Percentiles rank a stretch among this genome's conserved stretches.
Evolutionary conservation across 1,140 invertebrate genomes (phyloP).

Genomic region (Varroa destructor): DNA sequence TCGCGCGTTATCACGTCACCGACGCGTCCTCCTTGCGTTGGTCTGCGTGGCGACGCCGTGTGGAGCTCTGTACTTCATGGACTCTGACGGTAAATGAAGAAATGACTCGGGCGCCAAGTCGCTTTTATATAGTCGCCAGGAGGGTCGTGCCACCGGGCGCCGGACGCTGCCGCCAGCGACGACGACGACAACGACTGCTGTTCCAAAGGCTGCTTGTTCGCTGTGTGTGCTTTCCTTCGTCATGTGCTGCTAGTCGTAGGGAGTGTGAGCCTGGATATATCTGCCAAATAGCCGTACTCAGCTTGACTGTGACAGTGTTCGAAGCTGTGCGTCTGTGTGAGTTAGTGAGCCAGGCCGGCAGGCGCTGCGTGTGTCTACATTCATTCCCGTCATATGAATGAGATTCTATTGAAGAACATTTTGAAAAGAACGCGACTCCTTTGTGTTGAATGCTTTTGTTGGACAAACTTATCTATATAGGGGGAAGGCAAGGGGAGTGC

Average conservation of each 20-base stretch:
- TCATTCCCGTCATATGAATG: conserved; percentile 29
- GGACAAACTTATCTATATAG: conserved; percentile 28
- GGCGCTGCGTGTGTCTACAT: conserved; percentile 8
- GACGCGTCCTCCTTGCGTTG: too few relatives aligned
- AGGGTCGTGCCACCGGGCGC: neutral
- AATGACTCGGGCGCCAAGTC: conserved; percentile 25
- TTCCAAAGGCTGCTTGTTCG: conserved; percentile 18
- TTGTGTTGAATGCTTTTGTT: conserved; percentile 29
- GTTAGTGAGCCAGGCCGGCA: too few relatives aligned
- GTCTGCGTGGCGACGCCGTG: neutral
- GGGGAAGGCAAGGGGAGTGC: neutral
- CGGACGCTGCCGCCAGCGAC: too few relatives aligned
- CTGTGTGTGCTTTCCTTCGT: too few relatives aligned
- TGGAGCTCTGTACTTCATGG: conserved; percentile 18
- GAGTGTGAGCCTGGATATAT: too few relatives aligned
- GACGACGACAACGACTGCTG: conserved; percentile 4
- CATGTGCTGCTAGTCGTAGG: too few relatives aligned
- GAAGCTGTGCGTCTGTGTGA: too few relatives aligned
- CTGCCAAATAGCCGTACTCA: too few relatives aligned
- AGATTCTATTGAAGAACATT: conserved; percentile 28
- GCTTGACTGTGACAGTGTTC: too few relatives aligned
- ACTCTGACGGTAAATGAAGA: conserved; percentile 22
- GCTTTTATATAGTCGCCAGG: conserved; percentile 23
- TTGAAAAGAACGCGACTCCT: conserved; percentile 29
- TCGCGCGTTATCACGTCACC: too few relatives aligned